Evolutionary conservation across 2,797 vertebrate genomes (phyloP), one percentile per base, ranked within the genome.

Genomic region (Lates japonicus): DNA sequence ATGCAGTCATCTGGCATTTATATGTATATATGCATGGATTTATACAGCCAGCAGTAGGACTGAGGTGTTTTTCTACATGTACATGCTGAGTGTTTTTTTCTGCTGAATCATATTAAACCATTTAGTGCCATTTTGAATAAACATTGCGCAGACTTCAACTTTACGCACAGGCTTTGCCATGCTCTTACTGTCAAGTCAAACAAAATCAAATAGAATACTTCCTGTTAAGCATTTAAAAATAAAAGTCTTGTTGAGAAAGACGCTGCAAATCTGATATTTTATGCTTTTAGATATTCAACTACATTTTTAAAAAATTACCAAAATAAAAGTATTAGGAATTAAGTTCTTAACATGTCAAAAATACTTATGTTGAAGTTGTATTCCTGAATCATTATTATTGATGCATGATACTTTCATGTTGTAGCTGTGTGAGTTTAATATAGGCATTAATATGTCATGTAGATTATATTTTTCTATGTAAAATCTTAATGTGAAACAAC

Each of bases 141-240:
- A 16, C 78, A 25, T 13, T 76, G 19, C 57, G 64, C 76, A 76
- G 42, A 78, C 17, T 37, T 55, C 5, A 79, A 82, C 82, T 91
- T 88, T 80, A 83, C 52, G 77, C 77, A 74, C 75, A 6, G 6
- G 0, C 62, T 51, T 14, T 1, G 7, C 13, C 25, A 16, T 52
- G 39, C 4, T 46, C 22, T 60, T 69, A 57, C 46, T 6, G 46
- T 86, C 71, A 88, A 80, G 74, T 7, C 22, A 35, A 5, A 7
- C 11, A 29, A 54, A 61, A 17, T 0, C 0, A 54, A 64, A 65
- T 0, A 49, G 0, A 42, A 0, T 3, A 68, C 55, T 83, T 90
- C 85, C 80, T 79, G 76, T 72, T 37, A 1, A 1, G 0, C 8
- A 2, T 55, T 60, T 22, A 11, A 55, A 67, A 84, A 81, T 83